Percentiles rank a stretch among this genome's conserved stretches.
Evolutionary conservation across 2,113 vertebrate genomes (phyloP).

Genomic region (Prolemur simus): DNA sequence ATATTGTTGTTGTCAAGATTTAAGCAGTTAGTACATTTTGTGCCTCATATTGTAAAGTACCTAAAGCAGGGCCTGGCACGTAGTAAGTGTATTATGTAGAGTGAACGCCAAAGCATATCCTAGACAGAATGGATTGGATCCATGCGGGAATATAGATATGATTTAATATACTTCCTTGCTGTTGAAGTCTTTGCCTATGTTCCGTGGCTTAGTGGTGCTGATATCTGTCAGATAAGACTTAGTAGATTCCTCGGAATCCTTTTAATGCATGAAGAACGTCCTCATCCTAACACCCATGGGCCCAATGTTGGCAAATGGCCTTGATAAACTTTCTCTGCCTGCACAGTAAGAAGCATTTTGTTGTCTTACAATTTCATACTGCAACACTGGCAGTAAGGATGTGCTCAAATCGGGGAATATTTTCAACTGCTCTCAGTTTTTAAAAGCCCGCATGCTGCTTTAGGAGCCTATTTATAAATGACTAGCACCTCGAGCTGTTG

Average conservation of each 20-base stretch:
- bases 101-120: background rate
- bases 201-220: background rate
- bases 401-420: slow-evolving; percentile 4
- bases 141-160: background rate
- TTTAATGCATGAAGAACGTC: background rate
- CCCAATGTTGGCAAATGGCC: background rate
- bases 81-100: background rate
- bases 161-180: background rate
- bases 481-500: slow-evolving; percentile 21
- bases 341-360: background rate
- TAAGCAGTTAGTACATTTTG: background rate
- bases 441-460: slow-evolving; percentile 49
- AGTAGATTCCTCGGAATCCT: background rate
- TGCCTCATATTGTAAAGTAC: background rate
- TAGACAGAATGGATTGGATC: background rate
- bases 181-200: background rate
- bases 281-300: background rate
- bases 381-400: slow-evolving; percentile 23
- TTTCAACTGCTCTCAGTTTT: slow-evolving; percentile 42
- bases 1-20: background rate
- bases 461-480: slow-evolving; percentile 66
- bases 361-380: background rate
- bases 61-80: background rate
- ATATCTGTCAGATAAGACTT: background rate
- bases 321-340: background rate